Evolutionary conservation across 2,113 vertebrate species (phyloP).

Genomic region (Dasypus novemcinctus): DNA sequence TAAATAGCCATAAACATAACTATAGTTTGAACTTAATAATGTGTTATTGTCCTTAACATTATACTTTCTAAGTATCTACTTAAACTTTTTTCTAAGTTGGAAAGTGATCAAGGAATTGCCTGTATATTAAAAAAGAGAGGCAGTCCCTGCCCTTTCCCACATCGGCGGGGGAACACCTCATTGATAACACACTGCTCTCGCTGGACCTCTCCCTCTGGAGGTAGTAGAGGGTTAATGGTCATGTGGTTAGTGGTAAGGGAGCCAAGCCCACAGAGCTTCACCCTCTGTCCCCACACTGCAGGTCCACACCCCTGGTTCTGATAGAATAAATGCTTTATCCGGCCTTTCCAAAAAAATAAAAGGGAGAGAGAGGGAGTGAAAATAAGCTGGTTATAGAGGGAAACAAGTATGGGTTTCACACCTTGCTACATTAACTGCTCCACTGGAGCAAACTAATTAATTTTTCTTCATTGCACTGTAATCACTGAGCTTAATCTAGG

Average conservation of each 20-base stretch:
- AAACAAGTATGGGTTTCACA: conserved; percentile 45
- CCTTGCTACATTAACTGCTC: conserved; percentile 74
- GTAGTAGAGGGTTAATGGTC: no score
- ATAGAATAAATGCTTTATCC: no score
- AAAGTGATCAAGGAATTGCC: conserved; percentile 60
- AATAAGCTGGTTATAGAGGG: conserved; percentile 43
- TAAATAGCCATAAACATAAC: conserved; percentile 65
- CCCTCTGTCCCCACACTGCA: no score
- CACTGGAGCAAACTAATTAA: conserved; percentile 78
- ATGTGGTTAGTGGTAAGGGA: no score
- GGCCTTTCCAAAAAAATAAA: no score
- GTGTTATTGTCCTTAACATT: conserved; percentile 21
- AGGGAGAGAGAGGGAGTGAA: conserved; percentile 26
- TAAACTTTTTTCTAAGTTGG: conserved; percentile 47
- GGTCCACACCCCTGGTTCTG: no score
- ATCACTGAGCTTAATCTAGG: conserved; percentile 71
- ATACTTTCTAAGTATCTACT: conserved; percentile 13
- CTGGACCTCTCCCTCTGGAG: no score
- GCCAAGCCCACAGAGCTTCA: no score
- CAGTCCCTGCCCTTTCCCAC: no score
- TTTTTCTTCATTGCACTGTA: conserved; percentile 77
- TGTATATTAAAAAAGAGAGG: conserved; percentile 56
- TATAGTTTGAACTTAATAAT: conserved; percentile 50
- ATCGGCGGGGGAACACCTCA: no score
- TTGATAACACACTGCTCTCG: no score